Conservation (phyloP, 2,888 invertebrate genomes). For the Dexiosoma caninum region DNA sequence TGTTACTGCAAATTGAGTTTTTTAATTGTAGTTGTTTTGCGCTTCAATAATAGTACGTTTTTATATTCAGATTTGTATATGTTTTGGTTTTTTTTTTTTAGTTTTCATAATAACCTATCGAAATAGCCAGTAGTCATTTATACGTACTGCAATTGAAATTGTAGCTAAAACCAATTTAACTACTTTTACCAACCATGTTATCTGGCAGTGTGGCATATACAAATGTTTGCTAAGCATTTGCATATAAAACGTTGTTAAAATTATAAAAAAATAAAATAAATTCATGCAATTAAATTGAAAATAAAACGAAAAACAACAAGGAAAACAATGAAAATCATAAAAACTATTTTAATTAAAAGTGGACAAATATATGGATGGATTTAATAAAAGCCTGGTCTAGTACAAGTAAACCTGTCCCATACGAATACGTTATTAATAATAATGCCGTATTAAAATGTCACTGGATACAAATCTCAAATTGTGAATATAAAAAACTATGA, state of each 20-base stretch:
- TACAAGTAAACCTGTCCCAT: not conserved
- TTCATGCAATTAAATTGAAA: conserved; percentile 5
- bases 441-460: conserved; percentile 42
- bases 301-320: conserved; percentile 8
- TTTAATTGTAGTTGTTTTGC: conserved; percentile 59
- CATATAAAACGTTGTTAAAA: conserved; percentile 32
- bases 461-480: conserved; percentile 3
- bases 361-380: conserved; percentile 18
- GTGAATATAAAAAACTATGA: not conserved
- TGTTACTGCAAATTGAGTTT: conserved; percentile 59
- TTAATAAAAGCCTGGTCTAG: not conserved
- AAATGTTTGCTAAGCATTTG: conserved; percentile 41
- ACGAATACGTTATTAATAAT: conserved; percentile 11
- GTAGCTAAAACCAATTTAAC: conserved; percentile 52
- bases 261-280: not conserved
- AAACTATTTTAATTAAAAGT: conserved; percentile 52
- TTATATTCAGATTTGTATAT: not conserved
- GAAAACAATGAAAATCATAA: conserved; percentile 22
- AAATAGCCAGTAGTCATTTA: conserved; percentile 27
- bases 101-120: conserved; percentile 27
- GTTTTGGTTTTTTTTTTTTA: too few relatives aligned
- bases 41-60: conserved; percentile 49
- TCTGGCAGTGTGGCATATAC: not conserved
- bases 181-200: conserved; percentile 16
- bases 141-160: conserved; percentile 12